These are phyloP conservation scores for Agrochola circellaris DNA, from an alignment of 2,888 invertebrate species.

Conservation along the genomic window DNA sequence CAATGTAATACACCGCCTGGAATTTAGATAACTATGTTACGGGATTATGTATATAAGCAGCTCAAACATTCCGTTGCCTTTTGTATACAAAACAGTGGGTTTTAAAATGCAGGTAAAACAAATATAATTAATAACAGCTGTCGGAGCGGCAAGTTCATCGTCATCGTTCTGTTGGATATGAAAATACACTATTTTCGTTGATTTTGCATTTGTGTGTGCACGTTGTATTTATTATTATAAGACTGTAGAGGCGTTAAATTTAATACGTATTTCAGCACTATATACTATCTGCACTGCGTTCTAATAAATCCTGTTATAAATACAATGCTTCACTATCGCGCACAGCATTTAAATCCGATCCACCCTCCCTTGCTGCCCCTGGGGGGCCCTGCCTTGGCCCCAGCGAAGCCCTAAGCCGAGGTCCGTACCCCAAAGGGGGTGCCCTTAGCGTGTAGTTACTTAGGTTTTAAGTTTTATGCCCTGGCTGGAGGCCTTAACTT, in stretches of 20 bases:
- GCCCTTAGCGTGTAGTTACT: background rate
- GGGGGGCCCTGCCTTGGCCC: background rate
- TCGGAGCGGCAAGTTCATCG: slow-evolving; percentile 23
- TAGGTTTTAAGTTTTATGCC: background rate
- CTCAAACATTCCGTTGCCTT: slow-evolving; percentile 13
- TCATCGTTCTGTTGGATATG: slow-evolving; percentile 32
- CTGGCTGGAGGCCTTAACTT: background rate
- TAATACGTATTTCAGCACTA: slow-evolving; percentile 60
- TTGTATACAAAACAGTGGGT: slow-evolving; percentile 25
- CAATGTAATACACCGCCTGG: background rate
- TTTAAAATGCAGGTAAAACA: slow-evolving; percentile 21
- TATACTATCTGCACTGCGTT: slow-evolving; percentile 62
- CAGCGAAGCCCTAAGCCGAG: background rate
- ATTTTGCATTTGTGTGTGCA: slow-evolving; percentile 57
- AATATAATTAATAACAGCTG: slow-evolving; percentile 44
- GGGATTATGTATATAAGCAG: slow-evolving; percentile 13
- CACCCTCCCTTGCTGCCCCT: background rate
- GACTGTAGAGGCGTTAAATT: slow-evolving; percentile 52
- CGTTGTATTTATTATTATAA: slow-evolving; percentile 62
- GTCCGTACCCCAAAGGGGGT: background rate
- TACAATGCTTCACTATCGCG: slow-evolving; percentile 41
- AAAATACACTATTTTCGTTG: slow-evolving; percentile 57
- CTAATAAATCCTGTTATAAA: slow-evolving; percentile 54
- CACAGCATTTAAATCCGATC: background rate
- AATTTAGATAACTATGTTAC: background rate